These are phyloP conservation scores for Apamea anceps DNA, from an alignment of 2,888 invertebrate species.

Conservation along the genomic window DNA sequence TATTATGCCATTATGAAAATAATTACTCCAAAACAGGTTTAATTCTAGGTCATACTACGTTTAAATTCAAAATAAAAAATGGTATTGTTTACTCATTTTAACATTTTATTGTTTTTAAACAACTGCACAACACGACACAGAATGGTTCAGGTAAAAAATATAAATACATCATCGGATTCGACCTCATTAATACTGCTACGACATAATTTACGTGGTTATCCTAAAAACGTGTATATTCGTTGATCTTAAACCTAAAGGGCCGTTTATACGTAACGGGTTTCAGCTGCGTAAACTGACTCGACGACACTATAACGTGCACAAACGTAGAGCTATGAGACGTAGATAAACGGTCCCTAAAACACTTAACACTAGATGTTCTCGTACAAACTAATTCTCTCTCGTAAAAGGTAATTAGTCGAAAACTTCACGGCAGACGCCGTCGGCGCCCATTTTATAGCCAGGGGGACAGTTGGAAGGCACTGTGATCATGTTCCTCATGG, in stretches of 20 bases:
- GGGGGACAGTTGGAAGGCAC: constrained; percentile 76
- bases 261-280: constrained; percentile 15
- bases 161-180: constrained; percentile 49
- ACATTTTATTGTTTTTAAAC: constrained; percentile 33
- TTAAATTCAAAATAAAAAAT: constrained; percentile 5
- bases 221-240: constrained; percentile 32
- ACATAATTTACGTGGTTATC: constrained; percentile 18
- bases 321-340: constrained; percentile 13
- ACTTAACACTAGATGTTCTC: constrained; percentile 26
- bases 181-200: constrained; percentile 68
- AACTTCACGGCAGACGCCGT: constrained; percentile 78
- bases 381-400: not conserved
- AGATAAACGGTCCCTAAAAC: constrained; percentile 20
- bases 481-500: constrained; percentile 78
- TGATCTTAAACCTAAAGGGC: constrained; percentile 32
- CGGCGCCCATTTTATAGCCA: constrained; percentile 73
- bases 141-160: constrained; percentile 41
- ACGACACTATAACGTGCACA: constrained; percentile 32
- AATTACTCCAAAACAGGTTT: constrained; percentile 2
- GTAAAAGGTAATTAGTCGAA: constrained; percentile 60
- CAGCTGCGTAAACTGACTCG: constrained; percentile 17
- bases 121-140: constrained; percentile 33
- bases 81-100: constrained; percentile 2
- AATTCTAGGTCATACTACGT: constrained; percentile 15
- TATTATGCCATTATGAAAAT: constrained; percentile 28